These are phyloP conservation scores for Regulus satrapa DNA, from an alignment of 2,113 vertebrate species.

Conservation along the genomic window DNA sequence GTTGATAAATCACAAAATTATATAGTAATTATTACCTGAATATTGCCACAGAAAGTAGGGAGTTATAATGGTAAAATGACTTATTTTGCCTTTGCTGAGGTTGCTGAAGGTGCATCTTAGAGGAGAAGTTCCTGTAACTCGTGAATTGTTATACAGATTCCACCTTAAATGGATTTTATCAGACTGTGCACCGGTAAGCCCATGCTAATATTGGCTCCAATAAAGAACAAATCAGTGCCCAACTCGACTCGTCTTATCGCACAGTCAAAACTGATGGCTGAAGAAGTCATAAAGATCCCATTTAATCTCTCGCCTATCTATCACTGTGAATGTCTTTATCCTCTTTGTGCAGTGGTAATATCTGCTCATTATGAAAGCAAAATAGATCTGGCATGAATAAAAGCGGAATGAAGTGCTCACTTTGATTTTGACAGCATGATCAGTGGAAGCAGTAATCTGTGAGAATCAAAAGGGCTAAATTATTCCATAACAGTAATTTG, in stretches of 20 bases:
- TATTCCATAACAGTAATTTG: conserved; percentile 89
- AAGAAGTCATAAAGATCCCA: conserved; percentile 92
- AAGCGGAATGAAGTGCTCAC: conserved; percentile 84
- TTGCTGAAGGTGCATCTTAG: background rate
- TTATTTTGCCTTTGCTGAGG: background rate
- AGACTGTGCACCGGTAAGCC: conserved; percentile 69
- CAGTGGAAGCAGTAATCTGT: conserved; percentile 86
- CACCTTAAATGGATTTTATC: conserved; percentile 87
- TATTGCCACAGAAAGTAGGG: background rate
- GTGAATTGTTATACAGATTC: conserved; percentile 57
- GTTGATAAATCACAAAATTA: background rate
- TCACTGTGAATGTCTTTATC: conserved; percentile 86
- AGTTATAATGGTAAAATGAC: background rate
- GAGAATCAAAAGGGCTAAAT: conserved; percentile 87
- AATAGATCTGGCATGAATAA: conserved; percentile 89
- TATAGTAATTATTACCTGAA: background rate
- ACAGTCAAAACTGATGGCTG: conserved; percentile 89
- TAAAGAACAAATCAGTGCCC: conserved; percentile 87
- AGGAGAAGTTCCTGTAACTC: background rate
- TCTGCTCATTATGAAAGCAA: conserved; percentile 91
- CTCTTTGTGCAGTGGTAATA: conserved; percentile 88
- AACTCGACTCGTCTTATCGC: conserved; percentile 81
- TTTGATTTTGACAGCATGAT: conserved; percentile 88
- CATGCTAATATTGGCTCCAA: conserved; percentile 86
- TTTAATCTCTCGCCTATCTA: conserved; percentile 91